A percentile compares a stretch with the other conserved stretches of the same genome.
phyloP scores from a whole-genome alignment of 2,113 vertebrate species.

The Tamias sibiricus region DNA sequence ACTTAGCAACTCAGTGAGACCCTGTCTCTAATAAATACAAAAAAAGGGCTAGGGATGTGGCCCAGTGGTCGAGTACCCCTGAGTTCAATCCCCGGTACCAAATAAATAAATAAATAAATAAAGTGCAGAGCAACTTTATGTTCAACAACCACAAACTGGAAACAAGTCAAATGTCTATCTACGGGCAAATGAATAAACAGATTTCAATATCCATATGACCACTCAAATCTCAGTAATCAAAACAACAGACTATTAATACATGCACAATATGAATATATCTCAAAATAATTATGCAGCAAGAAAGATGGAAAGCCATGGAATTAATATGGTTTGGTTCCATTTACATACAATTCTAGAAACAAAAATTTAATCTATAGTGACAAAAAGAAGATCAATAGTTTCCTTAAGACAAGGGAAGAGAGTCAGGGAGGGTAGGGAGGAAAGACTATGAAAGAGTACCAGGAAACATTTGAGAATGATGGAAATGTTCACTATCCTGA shows the following conservation, averaged over 20 bases:
- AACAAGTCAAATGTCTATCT: not conserved
- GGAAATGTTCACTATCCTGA: not conserved
- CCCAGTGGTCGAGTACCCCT: too few relatives aligned
- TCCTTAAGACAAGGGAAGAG: not conserved
- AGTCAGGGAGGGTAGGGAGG: not conserved
- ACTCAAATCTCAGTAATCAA: not conserved
- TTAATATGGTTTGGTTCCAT: not conserved
- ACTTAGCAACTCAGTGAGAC: too few relatives aligned
- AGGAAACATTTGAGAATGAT: not conserved
- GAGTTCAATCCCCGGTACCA: too few relatives aligned
- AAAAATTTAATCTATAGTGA: not conserved
- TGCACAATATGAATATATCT: not conserved
- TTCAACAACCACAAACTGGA: not conserved
- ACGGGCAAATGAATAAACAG: not conserved
- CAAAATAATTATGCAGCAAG: not conserved
- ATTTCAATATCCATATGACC: not conserved
- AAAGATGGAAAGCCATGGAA: not conserved
- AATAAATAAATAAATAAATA: too few relatives aligned
- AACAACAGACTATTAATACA: not conserved
- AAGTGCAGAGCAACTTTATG: not conserved
- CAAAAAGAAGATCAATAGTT: not conserved
- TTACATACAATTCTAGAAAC: conserved; percentile 16
- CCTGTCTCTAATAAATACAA: too few relatives aligned
- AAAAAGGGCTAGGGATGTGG: too few relatives aligned
- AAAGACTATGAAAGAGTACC: not conserved